Conservation (phyloP, 1,140 invertebrate species). For the Bombus ignitus region DNA sequence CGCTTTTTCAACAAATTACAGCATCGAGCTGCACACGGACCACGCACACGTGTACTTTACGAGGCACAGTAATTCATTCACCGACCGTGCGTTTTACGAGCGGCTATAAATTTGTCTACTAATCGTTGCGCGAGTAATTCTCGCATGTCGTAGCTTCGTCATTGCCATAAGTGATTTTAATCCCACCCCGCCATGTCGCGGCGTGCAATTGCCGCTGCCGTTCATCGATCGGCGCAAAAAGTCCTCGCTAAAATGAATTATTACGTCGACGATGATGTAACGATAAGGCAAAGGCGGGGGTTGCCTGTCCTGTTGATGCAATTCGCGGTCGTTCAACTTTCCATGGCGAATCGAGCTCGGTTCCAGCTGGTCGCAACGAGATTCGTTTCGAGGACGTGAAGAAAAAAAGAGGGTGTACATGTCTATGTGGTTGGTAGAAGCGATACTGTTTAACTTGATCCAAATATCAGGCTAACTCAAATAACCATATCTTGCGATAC, state of each 20-base stretch:
- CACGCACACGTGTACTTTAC: constrained; percentile 46
- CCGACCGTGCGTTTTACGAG: constrained; percentile 49
- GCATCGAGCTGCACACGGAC: neutral
- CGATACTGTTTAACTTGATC: too few species aligned
- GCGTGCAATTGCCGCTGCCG: neutral
- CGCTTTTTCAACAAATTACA: constrained; percentile 46
- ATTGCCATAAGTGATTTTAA: constrained; percentile 50
- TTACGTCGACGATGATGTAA: constrained; percentile 46
- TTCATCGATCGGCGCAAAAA: constrained; percentile 29
- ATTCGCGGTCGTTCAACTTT: constrained; percentile 50
- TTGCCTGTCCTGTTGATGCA: constrained; percentile 19
- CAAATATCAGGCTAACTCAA: too few species aligned
- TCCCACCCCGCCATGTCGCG: neutral
- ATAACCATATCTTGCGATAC: too few species aligned
- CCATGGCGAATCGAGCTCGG: neutral
- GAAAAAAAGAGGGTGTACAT: neutral
- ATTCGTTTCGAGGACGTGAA: too few species aligned
- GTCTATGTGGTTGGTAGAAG: neutral
- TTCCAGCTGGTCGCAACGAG: constrained; percentile 11
- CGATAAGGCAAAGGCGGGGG: constrained; percentile 19
- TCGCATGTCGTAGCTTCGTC: constrained; percentile 44
- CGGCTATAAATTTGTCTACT: constrained; percentile 57
- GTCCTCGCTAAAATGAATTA: constrained; percentile 20
- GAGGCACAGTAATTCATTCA: constrained; percentile 58
- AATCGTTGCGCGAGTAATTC: constrained; percentile 57